These are phyloP conservation scores for Akabosia matsudoensis DNA, from an alignment of 1,140 invertebrate genomes.

Conservation along the genomic window DNA sequence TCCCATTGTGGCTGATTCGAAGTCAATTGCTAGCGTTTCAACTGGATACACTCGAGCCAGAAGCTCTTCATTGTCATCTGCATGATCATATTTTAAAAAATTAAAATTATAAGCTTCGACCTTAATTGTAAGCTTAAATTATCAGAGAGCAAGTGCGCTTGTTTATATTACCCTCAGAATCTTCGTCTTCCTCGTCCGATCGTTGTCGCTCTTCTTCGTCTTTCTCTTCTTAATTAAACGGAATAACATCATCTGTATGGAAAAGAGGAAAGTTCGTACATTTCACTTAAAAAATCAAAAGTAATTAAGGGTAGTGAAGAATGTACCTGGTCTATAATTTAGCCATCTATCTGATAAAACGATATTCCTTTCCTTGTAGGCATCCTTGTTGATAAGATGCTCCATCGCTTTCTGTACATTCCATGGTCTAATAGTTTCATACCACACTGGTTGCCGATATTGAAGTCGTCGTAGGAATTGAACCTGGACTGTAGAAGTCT, in stretches of 20 bases:
- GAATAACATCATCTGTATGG: no score
- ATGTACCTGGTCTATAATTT: background rate
- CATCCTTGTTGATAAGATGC: conserved; percentile 22
- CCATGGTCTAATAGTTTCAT: conserved; percentile 33
- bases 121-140: no score
- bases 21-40: no score
- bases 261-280: no score
- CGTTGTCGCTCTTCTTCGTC: no score
- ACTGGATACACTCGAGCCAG: no score
- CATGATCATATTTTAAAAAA: no score
- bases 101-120: no score
- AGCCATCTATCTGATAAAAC: background rate
- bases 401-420: conserved; percentile 27
- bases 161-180: background rate
- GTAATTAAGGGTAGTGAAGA: background rate
- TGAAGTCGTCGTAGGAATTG: conserved; percentile 28
- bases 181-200: no score
- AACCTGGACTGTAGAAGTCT: conserved; percentile 34
- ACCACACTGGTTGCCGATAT: conserved; percentile 26
- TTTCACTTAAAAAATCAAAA: no score
- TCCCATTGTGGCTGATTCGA: no score
- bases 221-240: no score
- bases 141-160: background rate
- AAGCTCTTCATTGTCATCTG: background rate
- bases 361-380: conserved; percentile 23